Evolutionary conservation across 2,113 vertebrate genomes (phyloP).

Genomic region (Eretmochelys imbricata): DNA sequence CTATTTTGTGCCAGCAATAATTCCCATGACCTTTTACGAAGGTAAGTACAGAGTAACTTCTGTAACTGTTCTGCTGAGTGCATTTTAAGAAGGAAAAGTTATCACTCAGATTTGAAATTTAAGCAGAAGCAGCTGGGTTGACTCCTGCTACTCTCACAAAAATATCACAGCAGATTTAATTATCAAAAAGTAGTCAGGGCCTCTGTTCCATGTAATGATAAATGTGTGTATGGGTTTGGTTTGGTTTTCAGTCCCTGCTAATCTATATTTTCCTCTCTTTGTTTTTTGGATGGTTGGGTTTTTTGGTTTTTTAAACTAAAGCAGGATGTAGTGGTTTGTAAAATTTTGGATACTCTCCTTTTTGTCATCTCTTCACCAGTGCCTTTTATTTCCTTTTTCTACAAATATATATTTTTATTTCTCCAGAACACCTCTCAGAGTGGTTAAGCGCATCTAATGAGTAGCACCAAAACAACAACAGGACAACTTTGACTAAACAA

Average conservation of each 20-base stretch:
- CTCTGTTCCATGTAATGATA: neutral
- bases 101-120: neutral
- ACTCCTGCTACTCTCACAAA: neutral
- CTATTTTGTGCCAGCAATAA: neutral
- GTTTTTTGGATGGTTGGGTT: neutral
- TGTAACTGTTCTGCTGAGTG: neutral
- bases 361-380: neutral
- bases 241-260: neutral
- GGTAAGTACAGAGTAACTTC: neutral
- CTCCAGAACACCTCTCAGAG: neutral
- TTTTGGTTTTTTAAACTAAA: neutral
- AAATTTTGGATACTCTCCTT: neutral
- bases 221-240: neutral
- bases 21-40: neutral
- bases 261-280: neutral
- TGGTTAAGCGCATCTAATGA: neutral
- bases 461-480: neutral
- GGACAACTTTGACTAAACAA: neutral
- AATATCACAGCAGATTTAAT: neutral
- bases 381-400: neutral
- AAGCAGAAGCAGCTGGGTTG: neutral
- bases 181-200: neutral
- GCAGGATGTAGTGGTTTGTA: accelerated
- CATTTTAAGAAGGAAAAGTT: neutral
- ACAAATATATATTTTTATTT: neutral